Evolutionary conservation across 2,797 vertebrate genomes (phyloP), one percentile per base, ranked within the genome.

Genomic region (Muraenolepis orangiensis): DNA sequence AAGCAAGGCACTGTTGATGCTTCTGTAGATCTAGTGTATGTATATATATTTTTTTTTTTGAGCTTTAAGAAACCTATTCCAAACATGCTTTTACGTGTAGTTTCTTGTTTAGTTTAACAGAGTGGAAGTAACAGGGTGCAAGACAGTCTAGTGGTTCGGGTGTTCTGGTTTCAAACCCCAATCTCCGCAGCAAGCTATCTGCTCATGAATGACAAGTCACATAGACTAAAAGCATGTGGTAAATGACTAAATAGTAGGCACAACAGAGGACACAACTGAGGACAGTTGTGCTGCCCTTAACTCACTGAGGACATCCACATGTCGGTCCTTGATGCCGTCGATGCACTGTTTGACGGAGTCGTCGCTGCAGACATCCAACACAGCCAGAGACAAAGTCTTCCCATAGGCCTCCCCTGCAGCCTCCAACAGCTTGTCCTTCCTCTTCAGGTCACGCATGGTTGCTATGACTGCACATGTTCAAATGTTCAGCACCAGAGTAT

Each of bases 341-440:
- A 96, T 75, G 31, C 93, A 96, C 84, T 89, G 80, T 1, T 88
- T 91, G 79, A 96, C 93, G 0, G 95, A 95, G 69, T 91, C 80
- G 6, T 94, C 93, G 0, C 73, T 92, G 0, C 94, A 94, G 71
- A 95, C 94, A 0, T 94, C 94, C 78, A 95, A 76, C 20, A 88
- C 86, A 28, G 90, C 89, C 78, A 92, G 83, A 26, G 81, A 84
- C 12, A 93, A 87, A 16, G 91, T 93, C 77, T 88, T 91, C 29
- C 88, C 91, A 23, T 94, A 91, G 0, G 82, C 74, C 1, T 90
- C 86, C 20, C 92, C 95, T 0, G 91, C 92, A 0, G 91, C 93
- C 8, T 91, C 93, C 76, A 91, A 85, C 74, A 95, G 84, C 66
- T 91, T 91, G 14, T 88, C 90, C 23, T 91, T 91, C 76, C 88